Evolutionary conservation across 2,113 vertebrate species (phyloP), one percentile per base, ranked within the genome.

Genomic region (Melanotaenia duboulayi): DNA sequence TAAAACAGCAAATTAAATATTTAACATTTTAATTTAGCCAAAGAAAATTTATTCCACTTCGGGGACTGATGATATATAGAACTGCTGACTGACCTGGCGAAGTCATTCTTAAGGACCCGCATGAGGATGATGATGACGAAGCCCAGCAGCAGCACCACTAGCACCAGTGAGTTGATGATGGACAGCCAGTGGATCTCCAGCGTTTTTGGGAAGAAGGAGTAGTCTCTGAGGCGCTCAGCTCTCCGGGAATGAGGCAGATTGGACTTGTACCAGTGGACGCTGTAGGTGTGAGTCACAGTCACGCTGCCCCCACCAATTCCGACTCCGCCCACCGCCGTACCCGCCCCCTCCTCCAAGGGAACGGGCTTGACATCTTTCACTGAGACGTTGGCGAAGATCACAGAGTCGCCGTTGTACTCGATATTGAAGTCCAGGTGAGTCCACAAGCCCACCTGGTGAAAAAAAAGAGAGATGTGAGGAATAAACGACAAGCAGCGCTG

Each of bases 61-160:
- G 14, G 13, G 4, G 5, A 42, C 14, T 48, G 17, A 44, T 2
- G 42, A 44, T 13, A 7, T 19, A n/a, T 48, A 14, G 23, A 7
- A 2, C 16, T 7, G 4, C 54, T 28, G 12, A 76, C 90, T 49
- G 6, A 94, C 94, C 96, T 94, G 71, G 96, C 96, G 60, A 97
- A 94, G 84, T 97, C 96, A 25, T 96, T 97, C 82, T 96, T 96
- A 11, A 97, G 94, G 19, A 97, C 96, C 20, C 96, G 92, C 96
- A 97, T 97, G 49, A 97, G 95, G 87, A 97, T 97, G 87, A 97
- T 96, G 75, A 96, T 96, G 85, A 97, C 96, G 46, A 97, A 97
- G 74, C 96, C 96, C 71, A 96, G 92, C 65, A 97, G 93, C 50
- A 97, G 92, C 74, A 97, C 95, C 71, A 97, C 96, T 85, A 97